Evolutionary conservation across 2,113 vertebrate species (phyloP).

Genomic region (Psophia crepitans): DNA sequence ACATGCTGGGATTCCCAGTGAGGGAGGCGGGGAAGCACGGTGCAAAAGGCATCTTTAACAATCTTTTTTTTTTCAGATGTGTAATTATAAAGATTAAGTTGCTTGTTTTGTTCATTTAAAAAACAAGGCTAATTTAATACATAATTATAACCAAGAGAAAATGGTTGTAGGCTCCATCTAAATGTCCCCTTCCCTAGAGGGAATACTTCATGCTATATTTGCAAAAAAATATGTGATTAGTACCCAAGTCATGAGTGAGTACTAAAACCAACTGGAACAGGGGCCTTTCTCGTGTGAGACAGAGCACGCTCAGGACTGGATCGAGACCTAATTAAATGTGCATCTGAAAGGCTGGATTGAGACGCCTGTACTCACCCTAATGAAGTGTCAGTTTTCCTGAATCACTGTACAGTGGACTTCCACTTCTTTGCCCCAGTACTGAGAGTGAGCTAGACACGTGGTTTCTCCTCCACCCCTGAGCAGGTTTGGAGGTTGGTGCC

Average conservation of each 20-base stretch:
- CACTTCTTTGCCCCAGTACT: not conserved
- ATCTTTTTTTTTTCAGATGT: not conserved
- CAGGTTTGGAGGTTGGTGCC: not conserved
- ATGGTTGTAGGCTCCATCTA: not conserved
- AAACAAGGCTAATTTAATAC: not conserved
- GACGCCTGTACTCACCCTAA: not conserved
- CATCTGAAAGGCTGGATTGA: not conserved
- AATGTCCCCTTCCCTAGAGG: not conserved
- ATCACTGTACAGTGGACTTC: not conserved
- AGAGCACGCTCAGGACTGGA: not conserved
- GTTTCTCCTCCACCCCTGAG: not conserved
- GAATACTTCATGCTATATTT: not conserved
- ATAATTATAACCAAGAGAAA: not conserved
- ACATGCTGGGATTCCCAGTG: conserved; percentile 3
- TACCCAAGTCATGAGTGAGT: not conserved
- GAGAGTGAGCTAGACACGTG: not conserved
- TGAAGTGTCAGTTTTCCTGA: not conserved
- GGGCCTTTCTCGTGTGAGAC: not conserved
- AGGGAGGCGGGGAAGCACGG: not conserved
- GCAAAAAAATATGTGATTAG: not conserved
- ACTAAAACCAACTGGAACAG: not conserved
- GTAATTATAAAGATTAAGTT: not conserved
- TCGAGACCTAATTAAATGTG: not conserved
- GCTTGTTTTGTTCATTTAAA: conserved; percentile 9
- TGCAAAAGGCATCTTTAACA: not conserved